Conservation (phyloP, 2,113 vertebrate species). For the Cichladusa arquata region DNA sequence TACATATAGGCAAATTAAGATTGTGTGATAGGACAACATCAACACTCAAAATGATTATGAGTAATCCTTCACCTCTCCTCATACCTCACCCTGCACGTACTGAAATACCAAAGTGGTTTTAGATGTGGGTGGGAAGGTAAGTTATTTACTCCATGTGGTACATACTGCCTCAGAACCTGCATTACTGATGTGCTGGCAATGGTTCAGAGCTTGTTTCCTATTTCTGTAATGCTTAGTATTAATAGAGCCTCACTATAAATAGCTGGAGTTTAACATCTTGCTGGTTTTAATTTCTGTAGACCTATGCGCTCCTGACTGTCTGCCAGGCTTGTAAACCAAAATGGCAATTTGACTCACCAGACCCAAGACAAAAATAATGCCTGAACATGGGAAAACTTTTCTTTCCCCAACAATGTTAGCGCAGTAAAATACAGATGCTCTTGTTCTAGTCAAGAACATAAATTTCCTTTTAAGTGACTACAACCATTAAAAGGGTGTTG, state of each 20-base stretch:
- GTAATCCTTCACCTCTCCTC: background rate
- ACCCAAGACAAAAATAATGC: background rate
- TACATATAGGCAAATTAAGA: background rate
- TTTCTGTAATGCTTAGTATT: background rate
- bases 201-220: background rate
- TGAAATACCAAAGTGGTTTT: background rate
- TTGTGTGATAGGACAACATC: background rate
- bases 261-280: background rate
- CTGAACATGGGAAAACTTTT: conserved; percentile 20
- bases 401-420: background rate
- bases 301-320: background rate
- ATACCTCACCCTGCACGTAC: background rate
- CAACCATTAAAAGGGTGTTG: background rate
- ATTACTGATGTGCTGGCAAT: background rate
- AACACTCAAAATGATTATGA: background rate
- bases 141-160: background rate
- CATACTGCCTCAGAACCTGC: background rate
- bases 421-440: background rate
- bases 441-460: background rate
- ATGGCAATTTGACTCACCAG: conserved; percentile 3
- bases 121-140: background rate
- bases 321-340: conserved; percentile 9
- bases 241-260: background rate
- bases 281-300: conserved; percentile 11
- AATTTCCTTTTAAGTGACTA: background rate